Evolutionary conservation across 2,797 vertebrate genomes (phyloP).

Genomic region (Salarias fasciatus): DNA sequence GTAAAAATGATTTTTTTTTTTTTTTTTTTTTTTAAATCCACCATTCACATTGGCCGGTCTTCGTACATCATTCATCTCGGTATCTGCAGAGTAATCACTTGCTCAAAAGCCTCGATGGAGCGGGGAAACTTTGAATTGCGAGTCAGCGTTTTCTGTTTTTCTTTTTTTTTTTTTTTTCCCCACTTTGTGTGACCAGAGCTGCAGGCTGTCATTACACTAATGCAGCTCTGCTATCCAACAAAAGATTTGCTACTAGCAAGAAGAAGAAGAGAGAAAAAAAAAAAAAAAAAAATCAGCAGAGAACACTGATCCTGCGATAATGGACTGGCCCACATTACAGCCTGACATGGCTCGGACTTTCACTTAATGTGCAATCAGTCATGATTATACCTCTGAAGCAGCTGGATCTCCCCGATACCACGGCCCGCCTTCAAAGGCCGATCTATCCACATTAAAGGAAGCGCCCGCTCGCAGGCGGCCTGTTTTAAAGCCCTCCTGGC

Average conservation of each 20-base stretch:
- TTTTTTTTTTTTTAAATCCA: slow-evolving; percentile 14
- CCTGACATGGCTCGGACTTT: slow-evolving; percentile 17
- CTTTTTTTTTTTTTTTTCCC: not conserved
- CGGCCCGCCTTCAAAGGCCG: slow-evolving; percentile 7
- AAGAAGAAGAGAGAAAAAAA: too few relatives aligned
- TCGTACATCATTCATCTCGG: slow-evolving; percentile 64
- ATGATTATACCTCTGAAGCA: slow-evolving; percentile 22
- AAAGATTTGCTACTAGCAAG: slow-evolving; percentile 30
- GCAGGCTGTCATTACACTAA: slow-evolving; percentile 75
- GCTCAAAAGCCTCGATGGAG: slow-evolving; percentile 57
- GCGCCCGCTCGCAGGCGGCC: slow-evolving; percentile 4
- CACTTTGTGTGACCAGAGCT: slow-evolving; percentile 62
- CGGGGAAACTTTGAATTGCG: slow-evolving; percentile 59
- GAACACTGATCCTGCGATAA: slow-evolving; percentile 52
- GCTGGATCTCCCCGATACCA: slow-evolving; percentile 2
- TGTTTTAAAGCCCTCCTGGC: slow-evolving; percentile 11
- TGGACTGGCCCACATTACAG: slow-evolving; percentile 37
- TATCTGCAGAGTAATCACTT: slow-evolving; percentile 73
- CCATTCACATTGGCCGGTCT: slow-evolving; percentile 24
- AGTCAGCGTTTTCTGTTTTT: slow-evolving; percentile 71
- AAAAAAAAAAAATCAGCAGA: slow-evolving; percentile 1
- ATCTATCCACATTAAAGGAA: slow-evolving; percentile 24
- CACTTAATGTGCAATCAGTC: slow-evolving; percentile 31
- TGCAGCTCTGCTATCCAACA: slow-evolving; percentile 61
- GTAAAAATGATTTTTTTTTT: not conserved